A percentile compares a stretch with the other conserved stretches of the same genome.
phyloP scores from a whole-genome alignment of 2,888 invertebrate species.

The Brachyopa scutellaris region DNA sequence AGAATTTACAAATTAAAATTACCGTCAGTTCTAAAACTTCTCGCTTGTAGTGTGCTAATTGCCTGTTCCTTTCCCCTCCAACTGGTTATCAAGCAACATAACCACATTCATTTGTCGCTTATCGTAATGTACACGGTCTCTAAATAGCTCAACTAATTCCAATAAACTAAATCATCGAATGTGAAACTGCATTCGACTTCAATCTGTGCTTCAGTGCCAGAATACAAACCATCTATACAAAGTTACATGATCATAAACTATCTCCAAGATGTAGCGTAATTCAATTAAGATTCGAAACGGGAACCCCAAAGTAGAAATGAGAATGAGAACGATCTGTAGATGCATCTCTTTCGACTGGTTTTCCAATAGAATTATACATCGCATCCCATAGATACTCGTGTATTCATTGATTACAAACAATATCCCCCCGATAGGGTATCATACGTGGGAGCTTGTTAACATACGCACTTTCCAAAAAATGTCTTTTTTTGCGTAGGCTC shows the following conservation, averaged over 20 bases:
- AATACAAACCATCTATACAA: conserved; percentile 1
- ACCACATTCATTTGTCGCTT: conserved; percentile 4
- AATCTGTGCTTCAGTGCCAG: no score
- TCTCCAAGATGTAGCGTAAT: conserved; percentile 36
- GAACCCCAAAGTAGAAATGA: conserved; percentile 12
- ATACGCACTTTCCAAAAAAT: conserved; percentile 56
- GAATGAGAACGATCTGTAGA: no score
- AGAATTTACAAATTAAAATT: no score
- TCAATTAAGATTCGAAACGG: conserved; percentile 59
- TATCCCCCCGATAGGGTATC: no score
- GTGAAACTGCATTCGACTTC: no score
- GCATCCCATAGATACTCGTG: conserved; percentile 37
- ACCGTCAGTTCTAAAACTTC: no score
- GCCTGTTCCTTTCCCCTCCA: no score
- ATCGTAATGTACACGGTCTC: background rate
- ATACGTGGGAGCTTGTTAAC: conserved; percentile 38
- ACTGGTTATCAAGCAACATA: no score
- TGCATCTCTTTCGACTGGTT: conserved; percentile 41
- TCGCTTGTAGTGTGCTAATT: no score
- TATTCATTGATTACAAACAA: conserved; percentile 43
- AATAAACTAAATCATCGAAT: background rate
- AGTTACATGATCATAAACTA: conserved; percentile 48
- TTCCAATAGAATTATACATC: conserved; percentile 27
- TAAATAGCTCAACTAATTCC: background rate
- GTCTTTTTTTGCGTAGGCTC: conserved; percentile 59